These are phyloP conservation scores for Melinaea menophilus DNA, from an alignment of 2,888 invertebrate genomes.

Conservation along the genomic window DNA sequence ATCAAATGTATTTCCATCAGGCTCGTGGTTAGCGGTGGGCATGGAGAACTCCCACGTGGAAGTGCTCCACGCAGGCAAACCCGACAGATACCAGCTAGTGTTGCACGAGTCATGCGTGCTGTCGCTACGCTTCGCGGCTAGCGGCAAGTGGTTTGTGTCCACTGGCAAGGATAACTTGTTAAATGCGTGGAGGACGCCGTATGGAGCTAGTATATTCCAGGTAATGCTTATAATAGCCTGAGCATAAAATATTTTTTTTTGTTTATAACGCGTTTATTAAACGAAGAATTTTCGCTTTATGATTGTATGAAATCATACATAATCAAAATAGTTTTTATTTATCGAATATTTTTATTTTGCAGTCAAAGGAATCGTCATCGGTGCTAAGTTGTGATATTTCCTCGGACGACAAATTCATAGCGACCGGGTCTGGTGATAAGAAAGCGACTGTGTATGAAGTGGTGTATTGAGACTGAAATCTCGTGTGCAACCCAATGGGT, in stretches of 20 bases:
- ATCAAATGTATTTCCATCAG: slow-evolving; percentile 43
- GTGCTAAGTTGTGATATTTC: slow-evolving; percentile 99
- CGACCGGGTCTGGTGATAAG: slow-evolving; percentile 98
- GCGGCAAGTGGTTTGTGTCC: slow-evolving; percentile 99
- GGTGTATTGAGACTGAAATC: slow-evolving; percentile 76
- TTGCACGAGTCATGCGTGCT: slow-evolving; percentile 98
- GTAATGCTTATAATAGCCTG: slow-evolving; percentile 61
- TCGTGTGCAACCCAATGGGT: slow-evolving; percentile 4
- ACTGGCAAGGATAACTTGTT: slow-evolving; percentile 99
- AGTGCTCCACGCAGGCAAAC: slow-evolving; percentile 92
- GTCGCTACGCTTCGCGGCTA: slow-evolving; percentile 95
- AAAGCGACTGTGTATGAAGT: slow-evolving; percentile 99
- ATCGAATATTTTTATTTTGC: slow-evolving; percentile 53
- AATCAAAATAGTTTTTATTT: slow-evolving; percentile 9
- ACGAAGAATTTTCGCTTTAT: too few relatives aligned
- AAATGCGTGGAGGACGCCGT: slow-evolving; percentile 98
- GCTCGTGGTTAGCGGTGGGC: slow-evolving; percentile 98
- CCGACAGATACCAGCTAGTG: slow-evolving; percentile 96
- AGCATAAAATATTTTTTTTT: neutral
- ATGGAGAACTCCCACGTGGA: slow-evolving; percentile 99
- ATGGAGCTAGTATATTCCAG: slow-evolving; percentile 99
- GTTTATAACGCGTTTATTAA: too few relatives aligned
- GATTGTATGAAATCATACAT: too few relatives aligned
- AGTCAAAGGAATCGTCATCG: slow-evolving; percentile 97
- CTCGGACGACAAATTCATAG: slow-evolving; percentile 97